A percentile compares a stretch with the other conserved stretches of the same genome.
Conservation (phyloP, 2,797 vertebrate species). For the Microctenopoma stevenorrisi region DNA sequence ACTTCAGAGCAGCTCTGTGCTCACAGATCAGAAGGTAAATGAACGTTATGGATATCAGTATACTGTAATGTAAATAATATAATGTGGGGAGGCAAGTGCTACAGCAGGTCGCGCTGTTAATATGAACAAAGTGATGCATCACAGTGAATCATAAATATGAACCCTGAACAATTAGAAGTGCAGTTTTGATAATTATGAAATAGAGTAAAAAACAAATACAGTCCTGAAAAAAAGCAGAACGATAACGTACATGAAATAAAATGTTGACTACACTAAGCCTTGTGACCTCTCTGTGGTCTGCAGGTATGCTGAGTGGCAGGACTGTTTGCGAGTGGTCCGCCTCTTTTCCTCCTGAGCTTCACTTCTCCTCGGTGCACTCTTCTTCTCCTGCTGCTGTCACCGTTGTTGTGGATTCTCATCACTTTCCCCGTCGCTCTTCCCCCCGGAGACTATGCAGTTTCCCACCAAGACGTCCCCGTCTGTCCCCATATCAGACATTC, state of each 20-base stretch:
- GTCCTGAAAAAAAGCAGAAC: background rate
- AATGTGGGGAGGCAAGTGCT: background rate
- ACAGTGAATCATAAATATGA: background rate
- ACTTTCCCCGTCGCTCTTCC: background rate
- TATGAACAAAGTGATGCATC: background rate
- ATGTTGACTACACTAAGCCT: background rate
- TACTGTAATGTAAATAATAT: conserved; percentile 1
- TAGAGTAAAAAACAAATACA: too few relatives aligned
- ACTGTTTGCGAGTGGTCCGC: background rate
- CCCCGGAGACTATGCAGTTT: conserved; percentile 17
- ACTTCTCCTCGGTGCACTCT: conserved; percentile 25
- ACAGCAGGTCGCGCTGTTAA: conserved; percentile 8
- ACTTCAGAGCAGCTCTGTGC: conserved; percentile 83
- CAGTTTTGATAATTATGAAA: background rate
- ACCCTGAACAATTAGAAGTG: background rate
- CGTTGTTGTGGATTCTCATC: conserved; percentile 47
- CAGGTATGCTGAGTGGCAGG: conserved; percentile 83
- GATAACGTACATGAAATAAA: background rate
- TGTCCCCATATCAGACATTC: conserved; percentile 19
- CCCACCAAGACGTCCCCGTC: conserved; percentile 4
- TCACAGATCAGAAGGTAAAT: conserved; percentile 87
- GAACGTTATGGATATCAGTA: background rate
- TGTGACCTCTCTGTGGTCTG: conserved; percentile 5
- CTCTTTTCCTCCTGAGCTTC: conserved; percentile 25
- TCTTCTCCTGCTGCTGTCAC: conserved; percentile 36